phyloP scores from a whole-genome alignment of 2,113 vertebrate genomes.

The Psophia crepitans region DNA sequence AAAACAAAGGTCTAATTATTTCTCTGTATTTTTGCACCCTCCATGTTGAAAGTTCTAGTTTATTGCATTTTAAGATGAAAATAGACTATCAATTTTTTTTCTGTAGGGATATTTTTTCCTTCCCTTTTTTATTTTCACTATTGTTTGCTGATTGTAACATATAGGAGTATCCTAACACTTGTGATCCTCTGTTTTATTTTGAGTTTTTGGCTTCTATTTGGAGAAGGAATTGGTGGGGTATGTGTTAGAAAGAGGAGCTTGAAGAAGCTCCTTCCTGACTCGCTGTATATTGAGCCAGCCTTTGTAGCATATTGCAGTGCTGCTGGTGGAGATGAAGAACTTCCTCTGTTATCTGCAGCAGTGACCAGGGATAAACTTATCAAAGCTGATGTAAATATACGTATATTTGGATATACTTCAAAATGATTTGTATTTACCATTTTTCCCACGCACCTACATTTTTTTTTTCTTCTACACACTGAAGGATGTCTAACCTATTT shows the following conservation, averaged over 20 bases:
- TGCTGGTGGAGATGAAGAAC: background rate
- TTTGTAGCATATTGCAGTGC: background rate
- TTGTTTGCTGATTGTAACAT: background rate
- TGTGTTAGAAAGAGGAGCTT: background rate
- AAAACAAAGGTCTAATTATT: background rate
- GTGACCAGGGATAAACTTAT: background rate
- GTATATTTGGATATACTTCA: background rate
- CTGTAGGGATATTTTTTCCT: background rate
- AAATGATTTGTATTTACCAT: background rate
- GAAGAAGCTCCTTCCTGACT: background rate
- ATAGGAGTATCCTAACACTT: background rate
- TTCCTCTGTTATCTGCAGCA: background rate
- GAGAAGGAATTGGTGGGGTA: background rate
- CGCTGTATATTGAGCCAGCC: background rate
- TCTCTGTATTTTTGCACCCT: background rate
- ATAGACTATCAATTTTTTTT: background rate
- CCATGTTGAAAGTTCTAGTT: background rate
- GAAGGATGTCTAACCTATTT: background rate
- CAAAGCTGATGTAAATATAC: background rate
- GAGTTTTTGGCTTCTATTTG: background rate
- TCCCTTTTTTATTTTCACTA: background rate
- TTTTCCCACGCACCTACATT: background rate
- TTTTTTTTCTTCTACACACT: background rate
- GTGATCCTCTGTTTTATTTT: background rate
- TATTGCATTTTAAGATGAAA: background rate